Conservation (phyloP, 1,140 invertebrate genomes). For the Drosophila serrata region DNA sequence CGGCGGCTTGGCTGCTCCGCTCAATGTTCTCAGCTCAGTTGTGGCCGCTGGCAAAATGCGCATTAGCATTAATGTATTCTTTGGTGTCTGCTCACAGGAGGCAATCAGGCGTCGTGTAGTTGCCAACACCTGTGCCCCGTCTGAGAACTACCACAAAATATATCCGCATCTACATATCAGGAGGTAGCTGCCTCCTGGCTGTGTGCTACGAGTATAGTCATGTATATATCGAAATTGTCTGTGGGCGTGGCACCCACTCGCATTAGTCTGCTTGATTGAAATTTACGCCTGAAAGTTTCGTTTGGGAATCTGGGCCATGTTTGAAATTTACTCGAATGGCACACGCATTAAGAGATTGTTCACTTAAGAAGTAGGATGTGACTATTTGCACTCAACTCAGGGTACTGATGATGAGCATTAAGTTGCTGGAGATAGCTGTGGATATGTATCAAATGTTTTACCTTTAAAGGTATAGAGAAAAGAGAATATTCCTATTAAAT, state of each 20-base stretch:
- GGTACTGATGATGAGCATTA: neutral
- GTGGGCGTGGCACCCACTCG: slow-evolving; percentile 43
- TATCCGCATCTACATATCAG: slow-evolving; percentile 33
- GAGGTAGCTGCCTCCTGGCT: slow-evolving; percentile 1
- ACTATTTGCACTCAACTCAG: slow-evolving; percentile 8
- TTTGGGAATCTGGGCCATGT: slow-evolving; percentile 31
- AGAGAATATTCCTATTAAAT: neutral
- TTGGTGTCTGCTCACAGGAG: slow-evolving; percentile 47
- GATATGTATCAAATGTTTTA: neutral
- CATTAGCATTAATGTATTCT: slow-evolving; percentile 75
- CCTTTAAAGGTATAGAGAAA: too few relatives aligned
- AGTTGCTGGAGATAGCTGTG: neutral
- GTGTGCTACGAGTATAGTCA: slow-evolving; percentile 3
- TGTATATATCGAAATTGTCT: slow-evolving; percentile 45
- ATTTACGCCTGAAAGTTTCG: slow-evolving; percentile 68
- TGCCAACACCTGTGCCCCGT: slow-evolving; percentile 62
- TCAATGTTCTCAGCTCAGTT: slow-evolving; percentile 13
- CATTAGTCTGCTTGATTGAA: slow-evolving; percentile 69
- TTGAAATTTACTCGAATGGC: slow-evolving; percentile 20
- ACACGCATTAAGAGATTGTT: slow-evolving; percentile 22
- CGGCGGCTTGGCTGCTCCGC: slow-evolving; percentile 45
- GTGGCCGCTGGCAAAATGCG: slow-evolving; percentile 48
- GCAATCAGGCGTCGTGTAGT: slow-evolving; percentile 61
- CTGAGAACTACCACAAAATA: slow-evolving; percentile 30
- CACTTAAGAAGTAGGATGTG: neutral